Evolutionary conservation across 92 coral and sea anemone genomes (phyloP).

Genomic region (Muricea muricata): DNA sequence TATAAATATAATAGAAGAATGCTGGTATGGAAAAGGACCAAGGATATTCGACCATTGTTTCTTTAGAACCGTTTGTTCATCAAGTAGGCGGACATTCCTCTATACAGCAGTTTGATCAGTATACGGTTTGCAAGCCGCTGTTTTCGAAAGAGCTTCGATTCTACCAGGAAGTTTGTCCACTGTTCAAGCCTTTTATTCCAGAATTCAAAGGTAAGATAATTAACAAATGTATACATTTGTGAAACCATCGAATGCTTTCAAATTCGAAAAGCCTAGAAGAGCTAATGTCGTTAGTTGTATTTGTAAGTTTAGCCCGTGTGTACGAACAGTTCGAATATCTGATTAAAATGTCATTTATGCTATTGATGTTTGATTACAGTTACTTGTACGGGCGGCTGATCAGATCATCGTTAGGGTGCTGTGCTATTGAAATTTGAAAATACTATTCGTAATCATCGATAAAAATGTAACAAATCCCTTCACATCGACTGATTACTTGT

Average conservation of each 20-base stretch:
- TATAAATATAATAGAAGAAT: not conserved
- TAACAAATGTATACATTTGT: not conserved
- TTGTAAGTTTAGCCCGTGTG: too few relatives aligned
- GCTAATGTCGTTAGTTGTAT: too few relatives aligned
- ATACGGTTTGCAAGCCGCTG: constrained; percentile 94
- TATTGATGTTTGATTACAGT: too few relatives aligned
- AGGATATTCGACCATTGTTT: constrained; percentile 17
- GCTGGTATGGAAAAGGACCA: constrained; percentile 9
- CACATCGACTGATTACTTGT: too few relatives aligned
- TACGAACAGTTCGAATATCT: too few relatives aligned
- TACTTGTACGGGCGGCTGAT: too few relatives aligned
- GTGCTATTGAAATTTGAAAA: too few relatives aligned
- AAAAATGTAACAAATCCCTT: too few relatives aligned
- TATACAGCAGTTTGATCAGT: constrained; percentile 89
- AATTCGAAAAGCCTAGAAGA: not conserved
- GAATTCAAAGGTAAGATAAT: constrained; percentile 91
- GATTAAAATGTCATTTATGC: not conserved
- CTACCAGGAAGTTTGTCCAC: constrained; percentile 88
- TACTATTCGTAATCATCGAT: too few relatives aligned
- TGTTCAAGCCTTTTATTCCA: constrained; percentile 89
- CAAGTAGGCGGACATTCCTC: constrained; percentile 99
- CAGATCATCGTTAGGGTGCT: too few relatives aligned
- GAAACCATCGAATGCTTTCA: not conserved
- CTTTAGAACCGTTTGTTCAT: constrained; percentile 93
- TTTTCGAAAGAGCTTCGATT: constrained; percentile 88